Base-by-base conservation (phyloP, 2,113 vertebrate species). In the Thymallus thymallus region DNA sequence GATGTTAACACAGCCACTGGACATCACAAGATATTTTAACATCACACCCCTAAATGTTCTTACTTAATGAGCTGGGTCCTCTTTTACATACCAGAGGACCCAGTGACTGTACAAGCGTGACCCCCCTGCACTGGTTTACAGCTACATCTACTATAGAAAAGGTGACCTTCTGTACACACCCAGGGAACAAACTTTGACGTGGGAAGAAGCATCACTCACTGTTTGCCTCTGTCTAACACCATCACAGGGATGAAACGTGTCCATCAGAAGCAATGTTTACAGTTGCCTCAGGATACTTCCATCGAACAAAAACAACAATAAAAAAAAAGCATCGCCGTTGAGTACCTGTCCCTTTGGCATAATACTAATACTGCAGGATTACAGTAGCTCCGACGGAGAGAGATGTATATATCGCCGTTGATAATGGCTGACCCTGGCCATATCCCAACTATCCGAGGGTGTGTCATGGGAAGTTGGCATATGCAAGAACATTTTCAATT, bases 281-380 rank as follows among this genome's bases (percentile, higher is more conserved):
- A 20, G 35, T 26, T 58, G 24, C 24, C 69, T 58, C 16, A 24
- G 16, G 18, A 71, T 30, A 71, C 18, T 10, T 58, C 10, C 41
- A 10, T 58, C 51, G 13, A 41, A 41, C 35, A 41, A 10, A 7
- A 63, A 64, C 62, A 29, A 16, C 26, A 16, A 30, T 1, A 29
- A 29, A 26, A 23, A 29, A 24, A 30, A 5, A 4, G 16, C 62
- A 64, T 26, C 16, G 35, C 41, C 4, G 51, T 10, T 22, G 4
- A n/a, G 55, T 18, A 23, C 26, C n/a, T 71, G 69, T 60, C 26
- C 46, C 9, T 12, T 41, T 20, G n/a, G 51, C 18, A 20, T 30
- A 32, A 20, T 60, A 14, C 12, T 51, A 71, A 71, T 71, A n/a
- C n/a, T 30, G 60, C 24, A 18, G 26, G 69, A 71, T 71, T 58